phyloP scores from a whole-genome alignment of 2,888 invertebrate species.

The Hirtodrosophila confusa region DNA sequence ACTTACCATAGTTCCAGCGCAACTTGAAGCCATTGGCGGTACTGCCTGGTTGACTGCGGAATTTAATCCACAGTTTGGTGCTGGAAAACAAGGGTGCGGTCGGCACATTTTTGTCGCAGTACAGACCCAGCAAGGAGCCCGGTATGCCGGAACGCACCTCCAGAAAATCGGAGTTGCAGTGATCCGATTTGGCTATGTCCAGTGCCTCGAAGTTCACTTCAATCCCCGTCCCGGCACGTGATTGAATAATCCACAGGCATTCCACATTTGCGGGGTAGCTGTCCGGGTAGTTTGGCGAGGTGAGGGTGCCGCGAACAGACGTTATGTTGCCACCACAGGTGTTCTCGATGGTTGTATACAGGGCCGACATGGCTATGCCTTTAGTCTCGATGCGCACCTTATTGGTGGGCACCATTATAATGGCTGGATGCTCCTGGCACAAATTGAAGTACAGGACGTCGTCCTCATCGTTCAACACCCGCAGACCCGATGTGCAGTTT shows the following conservation, averaged over 20 bases:
- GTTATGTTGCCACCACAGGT: slow-evolving; percentile 90
- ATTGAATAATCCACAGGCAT: slow-evolving; percentile 90
- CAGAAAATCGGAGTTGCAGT: slow-evolving; percentile 93
- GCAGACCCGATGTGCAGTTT: slow-evolving; percentile 62
- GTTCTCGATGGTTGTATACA: slow-evolving; percentile 84
- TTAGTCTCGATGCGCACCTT: slow-evolving; percentile 48
- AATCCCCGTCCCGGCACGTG: slow-evolving; percentile 89
- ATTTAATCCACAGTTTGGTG: slow-evolving; percentile 90
- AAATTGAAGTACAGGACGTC: slow-evolving; percentile 51
- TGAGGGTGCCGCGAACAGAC: slow-evolving; percentile 87
- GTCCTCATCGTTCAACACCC: slow-evolving; percentile 38
- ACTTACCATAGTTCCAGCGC: slow-evolving; percentile 88
- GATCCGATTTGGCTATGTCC: slow-evolving; percentile 88
- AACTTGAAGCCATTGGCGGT: slow-evolving; percentile 89
- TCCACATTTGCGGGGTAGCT: slow-evolving; percentile 88
- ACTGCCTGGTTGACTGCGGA: slow-evolving; percentile 87
- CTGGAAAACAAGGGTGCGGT: slow-evolving; percentile 86
- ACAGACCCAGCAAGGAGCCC: slow-evolving; percentile 89
- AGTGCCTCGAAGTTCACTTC: slow-evolving; percentile 88
- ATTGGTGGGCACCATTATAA: slow-evolving; percentile 55
- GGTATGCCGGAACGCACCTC: slow-evolving; percentile 89
- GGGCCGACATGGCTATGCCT: slow-evolving; percentile 77
- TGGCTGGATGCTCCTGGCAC: slow-evolving; percentile 59
- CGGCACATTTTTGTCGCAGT: slow-evolving; percentile 88
- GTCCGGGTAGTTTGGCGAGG: slow-evolving; percentile 89